These are phyloP conservation scores for Drosophila truncata DNA, from an alignment of 1,140 invertebrate genomes.

Conservation along the genomic window DNA sequence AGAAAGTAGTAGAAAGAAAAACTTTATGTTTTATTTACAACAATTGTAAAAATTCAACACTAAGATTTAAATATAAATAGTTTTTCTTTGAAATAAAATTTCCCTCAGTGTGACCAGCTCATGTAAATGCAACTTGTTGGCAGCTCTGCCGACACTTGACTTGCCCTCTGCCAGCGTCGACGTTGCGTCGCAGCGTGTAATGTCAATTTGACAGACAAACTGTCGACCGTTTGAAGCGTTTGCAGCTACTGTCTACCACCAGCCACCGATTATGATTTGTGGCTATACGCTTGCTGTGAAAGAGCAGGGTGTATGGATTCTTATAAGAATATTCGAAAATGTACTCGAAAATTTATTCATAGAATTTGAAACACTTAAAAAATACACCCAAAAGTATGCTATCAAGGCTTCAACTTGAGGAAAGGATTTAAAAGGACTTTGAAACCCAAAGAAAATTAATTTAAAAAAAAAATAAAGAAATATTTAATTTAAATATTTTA, in stretches of 20 bases:
- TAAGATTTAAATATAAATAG: too few species aligned
- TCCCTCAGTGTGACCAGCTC: slow-evolving; percentile 35
- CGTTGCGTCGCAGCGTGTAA: slow-evolving; percentile 62
- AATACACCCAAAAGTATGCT: not conserved
- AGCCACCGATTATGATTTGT: slow-evolving; percentile 79
- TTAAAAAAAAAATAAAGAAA: too few species aligned
- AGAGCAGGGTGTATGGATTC: slow-evolving; percentile 16
- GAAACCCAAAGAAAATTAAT: not conserved
- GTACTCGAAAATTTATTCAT: too few species aligned
- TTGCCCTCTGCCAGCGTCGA: slow-evolving; percentile 28
- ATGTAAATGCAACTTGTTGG: slow-evolving; percentile 80
- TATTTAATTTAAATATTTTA: too few species aligned
- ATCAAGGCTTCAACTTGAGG: too few species aligned
- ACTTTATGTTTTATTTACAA: too few species aligned
- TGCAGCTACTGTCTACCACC: slow-evolving; percentile 82
- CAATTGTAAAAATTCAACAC: too few species aligned
- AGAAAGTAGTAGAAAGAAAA: too few species aligned
- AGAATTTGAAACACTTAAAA: not conserved
- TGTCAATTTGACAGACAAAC: slow-evolving; percentile 84
- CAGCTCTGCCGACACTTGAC: slow-evolving; percentile 46
- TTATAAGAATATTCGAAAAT: too few species aligned
- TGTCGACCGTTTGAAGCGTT: slow-evolving; percentile 82
- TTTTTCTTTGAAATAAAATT: not conserved
- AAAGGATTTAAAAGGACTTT: not conserved
- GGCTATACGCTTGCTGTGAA: slow-evolving; percentile 27